Evolutionary conservation across 2,888 invertebrate species (phyloP).

Genomic region (Trichopoda pennipes): DNA sequence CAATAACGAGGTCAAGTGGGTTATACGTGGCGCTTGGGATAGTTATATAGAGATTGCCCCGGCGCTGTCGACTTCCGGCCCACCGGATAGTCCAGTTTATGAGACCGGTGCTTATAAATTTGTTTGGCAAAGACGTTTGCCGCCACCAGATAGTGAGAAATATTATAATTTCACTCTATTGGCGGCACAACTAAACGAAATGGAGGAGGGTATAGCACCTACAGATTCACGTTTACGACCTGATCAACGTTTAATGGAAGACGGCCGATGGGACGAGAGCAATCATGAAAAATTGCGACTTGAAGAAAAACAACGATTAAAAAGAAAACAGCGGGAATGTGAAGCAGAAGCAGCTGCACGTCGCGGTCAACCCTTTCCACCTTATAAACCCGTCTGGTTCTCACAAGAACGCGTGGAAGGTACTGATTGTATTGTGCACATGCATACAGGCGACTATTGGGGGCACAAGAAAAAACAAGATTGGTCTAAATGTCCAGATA

Average conservation of each 20-base stretch:
- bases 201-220: conserved; percentile 94
- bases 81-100: conserved; percentile 91
- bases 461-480: conserved; percentile 91
- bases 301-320: conserved; percentile 96
- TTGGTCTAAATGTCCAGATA: conserved; percentile 95
- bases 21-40: conserved; percentile 96
- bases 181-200: conserved; percentile 98
- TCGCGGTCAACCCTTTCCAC: conserved; percentile 85
- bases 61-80: conserved; percentile 87
- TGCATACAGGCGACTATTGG: conserved; percentile 96
- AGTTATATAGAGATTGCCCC: conserved; percentile 95
- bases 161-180: conserved; percentile 97
- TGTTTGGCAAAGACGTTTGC: conserved; percentile 92
- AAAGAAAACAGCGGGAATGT: conserved; percentile 88
- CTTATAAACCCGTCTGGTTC: conserved; percentile 95
- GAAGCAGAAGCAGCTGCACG: conserved; percentile 87
- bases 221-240: conserved; percentile 96
- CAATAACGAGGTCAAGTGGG: conserved; percentile 88
- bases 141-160: conserved; percentile 86
- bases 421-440: conserved; percentile 86
- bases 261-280: conserved; percentile 94
- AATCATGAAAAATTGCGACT: conserved; percentile 91
- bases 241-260: conserved; percentile 99
- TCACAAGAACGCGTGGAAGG: conserved; percentile 88
- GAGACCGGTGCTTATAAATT: conserved; percentile 93